Evolutionary conservation across 2,797 vertebrate genomes (phyloP).

Genomic region (Picus viridis): DNA sequence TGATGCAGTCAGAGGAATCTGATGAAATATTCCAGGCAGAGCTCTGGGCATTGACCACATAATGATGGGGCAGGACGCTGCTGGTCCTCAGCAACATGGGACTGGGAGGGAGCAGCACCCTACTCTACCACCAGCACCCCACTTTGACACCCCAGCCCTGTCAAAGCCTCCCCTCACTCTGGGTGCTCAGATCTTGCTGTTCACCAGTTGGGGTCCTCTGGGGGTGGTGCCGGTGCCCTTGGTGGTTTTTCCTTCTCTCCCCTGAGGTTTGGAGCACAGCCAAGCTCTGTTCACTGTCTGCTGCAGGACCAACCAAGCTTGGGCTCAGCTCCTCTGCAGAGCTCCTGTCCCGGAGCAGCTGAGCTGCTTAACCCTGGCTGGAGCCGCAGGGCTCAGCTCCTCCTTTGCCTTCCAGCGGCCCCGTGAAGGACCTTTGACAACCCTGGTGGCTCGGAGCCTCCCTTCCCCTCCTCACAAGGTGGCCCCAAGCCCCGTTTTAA

Average conservation of each 20-base stretch:
- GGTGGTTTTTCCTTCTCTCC: neutral
- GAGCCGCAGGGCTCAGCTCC: neutral
- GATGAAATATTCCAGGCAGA: neutral
- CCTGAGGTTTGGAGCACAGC: neutral
- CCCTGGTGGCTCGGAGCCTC: rapidly evolving
- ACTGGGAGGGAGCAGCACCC: rapidly evolving
- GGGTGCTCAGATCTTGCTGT: neutral
- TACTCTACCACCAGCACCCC: too few species aligned
- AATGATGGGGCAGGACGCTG: neutral
- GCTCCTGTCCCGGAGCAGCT: neutral
- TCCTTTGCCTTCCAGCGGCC: rapidly evolving
- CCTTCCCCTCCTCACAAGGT: neutral
- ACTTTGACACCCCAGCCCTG: neutral
- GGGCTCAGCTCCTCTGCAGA: neutral
- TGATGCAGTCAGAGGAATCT: neutral
- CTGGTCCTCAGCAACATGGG: neutral
- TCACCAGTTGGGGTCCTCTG: neutral
- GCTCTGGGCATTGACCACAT: rapidly evolving
- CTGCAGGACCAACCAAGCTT: neutral
- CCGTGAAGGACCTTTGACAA: neutral
- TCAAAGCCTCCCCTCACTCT: neutral
- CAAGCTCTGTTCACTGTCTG: neutral
- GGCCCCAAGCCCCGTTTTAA: neutral
- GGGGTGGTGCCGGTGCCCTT: neutral
- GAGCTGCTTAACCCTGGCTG: neutral